Evolutionary conservation across 1,140 invertebrate species (phyloP), one percentile per base, ranked within the genome.

Genomic region (Pseudomyrmex gracilis): DNA sequence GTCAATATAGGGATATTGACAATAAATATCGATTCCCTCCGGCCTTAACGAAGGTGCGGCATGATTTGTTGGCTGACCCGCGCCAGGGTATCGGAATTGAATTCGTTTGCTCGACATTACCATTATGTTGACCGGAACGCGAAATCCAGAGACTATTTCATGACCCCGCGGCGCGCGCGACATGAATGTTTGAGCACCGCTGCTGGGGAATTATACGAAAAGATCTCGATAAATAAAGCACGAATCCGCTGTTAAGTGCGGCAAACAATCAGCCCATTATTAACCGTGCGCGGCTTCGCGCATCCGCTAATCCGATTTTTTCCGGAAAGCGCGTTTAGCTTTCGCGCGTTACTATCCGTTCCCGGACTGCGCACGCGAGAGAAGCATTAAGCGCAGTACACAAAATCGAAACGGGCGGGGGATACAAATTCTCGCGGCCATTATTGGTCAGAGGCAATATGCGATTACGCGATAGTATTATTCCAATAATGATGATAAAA

Each of bases 221-320:
- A 80, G 53, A 80, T 80, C 66, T 80, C 76, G 13, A 80, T 71
- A 71, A 80, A 71, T 80, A 80, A 68, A 78, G 64, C 64, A 78
- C 66, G 43, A 80, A 70, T 71, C 49, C 55, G 20, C 43, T 70
- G 67, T 57, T 80, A 80, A 70, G 76, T 80, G 66, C 76, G 17
- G 76, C 76, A 80, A 80, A 80, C 53, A 80, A 80, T 80, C 55
- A 66, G 45, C 13, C 34, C 66, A 49, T 80, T 80, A 80, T 80
- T 80, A 80, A 71, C 53, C 43, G 76, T 49, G 49, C 53, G 43
- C 34, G 45, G 76, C 53, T 80, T 58, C 53, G 66, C 20, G 53
- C 20, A 80, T 80, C 66, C 76, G 76, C 76, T 80, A 80, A 80
- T 70, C 76, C 53, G 76, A 58, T 80, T 80, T 80, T 55, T 71